Evolutionary conservation across 2,888 invertebrate species (phyloP).

Genomic region (Gisinianus flammeolus): DNA sequence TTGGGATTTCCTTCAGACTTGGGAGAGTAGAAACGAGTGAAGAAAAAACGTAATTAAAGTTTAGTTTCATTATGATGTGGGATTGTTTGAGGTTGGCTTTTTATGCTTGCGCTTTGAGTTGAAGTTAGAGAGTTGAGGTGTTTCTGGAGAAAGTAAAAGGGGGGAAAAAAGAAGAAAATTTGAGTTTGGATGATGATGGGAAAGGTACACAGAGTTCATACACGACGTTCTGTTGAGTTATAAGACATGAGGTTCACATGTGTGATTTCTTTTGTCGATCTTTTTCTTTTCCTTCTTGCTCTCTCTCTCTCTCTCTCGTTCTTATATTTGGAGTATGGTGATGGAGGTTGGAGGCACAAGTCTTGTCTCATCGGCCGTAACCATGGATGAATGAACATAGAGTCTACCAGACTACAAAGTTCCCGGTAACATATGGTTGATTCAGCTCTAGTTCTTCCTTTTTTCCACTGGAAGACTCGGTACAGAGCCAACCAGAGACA

Average conservation of each 20-base stretch:
- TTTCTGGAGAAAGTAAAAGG: background rate
- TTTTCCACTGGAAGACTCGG: background rate
- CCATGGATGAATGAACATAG: conserved; percentile 35
- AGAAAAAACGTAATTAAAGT: background rate
- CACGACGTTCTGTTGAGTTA: background rate
- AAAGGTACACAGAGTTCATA: background rate
- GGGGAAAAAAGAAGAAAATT: background rate
- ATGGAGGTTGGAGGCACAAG: background rate
- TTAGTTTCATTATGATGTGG: background rate
- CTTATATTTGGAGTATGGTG: background rate
- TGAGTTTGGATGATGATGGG: background rate
- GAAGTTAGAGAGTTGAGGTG: background rate
- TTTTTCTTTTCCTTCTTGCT: background rate
- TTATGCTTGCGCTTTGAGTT: background rate
- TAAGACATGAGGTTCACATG: background rate
- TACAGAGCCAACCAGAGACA: no score
- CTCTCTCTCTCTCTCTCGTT: conserved; percentile 14
- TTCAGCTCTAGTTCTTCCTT: conserved; percentile 20
- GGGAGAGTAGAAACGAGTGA: background rate
- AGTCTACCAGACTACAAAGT: conserved; percentile 12
- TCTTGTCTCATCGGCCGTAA: conserved; percentile 5
- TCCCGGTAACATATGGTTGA: conserved; percentile 28
- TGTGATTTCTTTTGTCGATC: background rate
- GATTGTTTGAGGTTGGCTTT: background rate
- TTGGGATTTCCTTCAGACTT: no score